Evolutionary conservation across 2,797 vertebrate species (phyloP).

Genomic region (Falco novaeseelandiae): DNA sequence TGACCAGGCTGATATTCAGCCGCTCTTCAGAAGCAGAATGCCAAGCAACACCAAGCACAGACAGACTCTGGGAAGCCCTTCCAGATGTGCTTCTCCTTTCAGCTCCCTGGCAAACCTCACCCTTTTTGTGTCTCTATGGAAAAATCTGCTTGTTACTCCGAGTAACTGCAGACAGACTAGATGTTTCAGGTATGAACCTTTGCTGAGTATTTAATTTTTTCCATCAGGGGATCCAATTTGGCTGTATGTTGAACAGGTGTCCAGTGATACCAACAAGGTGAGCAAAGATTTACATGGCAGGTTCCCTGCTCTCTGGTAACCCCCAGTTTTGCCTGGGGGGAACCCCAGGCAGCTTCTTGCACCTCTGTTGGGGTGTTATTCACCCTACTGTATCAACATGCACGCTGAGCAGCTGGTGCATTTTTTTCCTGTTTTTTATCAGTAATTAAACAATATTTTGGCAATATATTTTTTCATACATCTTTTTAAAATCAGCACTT

Average conservation of each 20-base stretch:
- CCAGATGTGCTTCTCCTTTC: background rate
- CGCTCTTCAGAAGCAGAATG: background rate
- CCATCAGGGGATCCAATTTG: background rate
- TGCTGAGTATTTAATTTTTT: background rate
- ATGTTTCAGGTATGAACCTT: background rate
- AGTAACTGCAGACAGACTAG: background rate
- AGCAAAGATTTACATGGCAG: background rate
- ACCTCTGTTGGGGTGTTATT: background rate
- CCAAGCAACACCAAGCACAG: background rate
- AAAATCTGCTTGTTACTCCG: background rate
- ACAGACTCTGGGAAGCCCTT: background rate
- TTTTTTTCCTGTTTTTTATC: background rate
- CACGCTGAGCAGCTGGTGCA: background rate
- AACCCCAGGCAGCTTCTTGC: background rate
- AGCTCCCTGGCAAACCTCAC: background rate
- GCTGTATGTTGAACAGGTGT: background rate
- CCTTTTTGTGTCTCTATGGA: background rate
- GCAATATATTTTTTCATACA: background rate
- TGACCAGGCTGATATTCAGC: background rate
- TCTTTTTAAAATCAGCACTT: background rate
- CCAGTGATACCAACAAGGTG: background rate
- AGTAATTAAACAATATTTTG: background rate
- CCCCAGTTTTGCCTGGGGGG: background rate
- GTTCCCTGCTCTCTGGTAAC: background rate
- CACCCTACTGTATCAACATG: rapidly evolving